Base-by-base conservation (phyloP, 1,140 invertebrate species). In the Trichogramma pretiosum region DNA sequence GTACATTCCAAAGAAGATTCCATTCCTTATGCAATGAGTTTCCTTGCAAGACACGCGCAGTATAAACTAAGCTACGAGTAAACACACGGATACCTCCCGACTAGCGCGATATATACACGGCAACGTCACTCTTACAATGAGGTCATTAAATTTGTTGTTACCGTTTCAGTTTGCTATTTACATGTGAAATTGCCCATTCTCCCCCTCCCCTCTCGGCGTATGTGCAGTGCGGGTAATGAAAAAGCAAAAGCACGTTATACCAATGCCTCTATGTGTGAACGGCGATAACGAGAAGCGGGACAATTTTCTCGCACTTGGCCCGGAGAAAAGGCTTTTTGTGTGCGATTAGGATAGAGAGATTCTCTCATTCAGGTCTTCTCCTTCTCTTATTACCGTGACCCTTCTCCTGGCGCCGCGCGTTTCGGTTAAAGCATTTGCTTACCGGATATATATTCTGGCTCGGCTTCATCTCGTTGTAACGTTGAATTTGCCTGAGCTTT, bases 1-100 rank as follows among this genome's bases (percentile, higher is more conserved):
- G n/a, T n/a, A 57, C 58, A 62, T 62, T 62, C 58, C 57, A 58
- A 57, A 58, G 60, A 57, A 62, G 54, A 62, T 60, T 60, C 56
- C 54, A 46, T 58, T 61, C 53, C 55, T 54, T 55, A 57, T 60
- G 56, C 55, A 48, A 40, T 35, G 52, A 54, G 56, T 54, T 54
- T 60, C 55, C 42, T 46, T 41, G 50, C 52, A 53, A 55, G 56
- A 56, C 50, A 50, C 54, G 48, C 8, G 16, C 48, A 38, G 36
- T 48, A 36, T 48, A 51, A 28, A 30, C 49, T 45, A 44, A 53
- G 39, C 41, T 46, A 41, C 52, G 47, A 32, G 43, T 24, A 48
- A 21, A 53, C 39, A 40, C 46, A 41, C 36, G n/a, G n/a, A n/a
- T n/a, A n/a, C n/a, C n/a, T n/a, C n/a, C n/a, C n/a, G n/a, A n/a